Percentiles rank a stretch among this genome's conserved stretches.
phyloP scores from a whole-genome alignment of 2,797 vertebrate genomes.

The Zenarchopterus dispar region DNA sequence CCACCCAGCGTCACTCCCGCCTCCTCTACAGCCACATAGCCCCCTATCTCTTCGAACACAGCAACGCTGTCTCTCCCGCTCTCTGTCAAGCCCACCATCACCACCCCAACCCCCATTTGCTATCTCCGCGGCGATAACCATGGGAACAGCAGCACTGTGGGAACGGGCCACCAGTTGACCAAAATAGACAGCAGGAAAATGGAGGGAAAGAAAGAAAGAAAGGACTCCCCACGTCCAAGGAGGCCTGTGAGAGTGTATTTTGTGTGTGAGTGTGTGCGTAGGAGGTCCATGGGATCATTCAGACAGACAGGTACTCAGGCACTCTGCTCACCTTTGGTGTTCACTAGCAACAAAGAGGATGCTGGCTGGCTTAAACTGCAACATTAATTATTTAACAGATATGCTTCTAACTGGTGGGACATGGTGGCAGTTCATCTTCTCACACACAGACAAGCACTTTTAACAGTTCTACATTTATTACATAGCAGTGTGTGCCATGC shows the following conservation, averaged over 20 bases:
- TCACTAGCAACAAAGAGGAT: conserved; percentile 52
- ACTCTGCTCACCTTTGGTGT: conserved; percentile 65
- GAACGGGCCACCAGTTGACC: conserved; percentile 84
- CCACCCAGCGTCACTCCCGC: conserved; percentile 43
- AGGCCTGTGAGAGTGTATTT: conserved; percentile 55
- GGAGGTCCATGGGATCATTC: conserved; percentile 71
- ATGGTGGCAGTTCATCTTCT: conserved; percentile 32
- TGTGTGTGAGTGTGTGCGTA: conserved; percentile 39
- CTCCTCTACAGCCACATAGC: conserved; percentile 66
- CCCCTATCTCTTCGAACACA: conserved; percentile 82
- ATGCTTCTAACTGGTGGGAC: conserved; percentile 41
- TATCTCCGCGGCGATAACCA: conserved; percentile 86
- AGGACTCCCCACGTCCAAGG: conserved; percentile 72
- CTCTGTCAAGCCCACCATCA: conserved; percentile 76
- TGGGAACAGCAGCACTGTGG: conserved; percentile 87
- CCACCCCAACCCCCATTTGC: conserved; percentile 66
- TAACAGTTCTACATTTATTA: conserved; percentile 26
- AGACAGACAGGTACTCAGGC: conserved; percentile 77
- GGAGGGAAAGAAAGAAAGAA: conserved; percentile 78
- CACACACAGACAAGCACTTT: conserved; percentile 21
- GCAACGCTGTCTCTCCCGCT: conserved; percentile 81
- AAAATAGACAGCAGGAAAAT: conserved; percentile 85
- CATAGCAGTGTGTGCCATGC: conserved; percentile 35
- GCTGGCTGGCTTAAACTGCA: conserved; percentile 49
- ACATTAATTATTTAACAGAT: conserved; percentile 53